A percentile compares a stretch with the other conserved stretches of the same genome.
Evolutionary conservation across 2,113 vertebrate genomes (phyloP).

Genomic region (Climacteris rufus): DNA sequence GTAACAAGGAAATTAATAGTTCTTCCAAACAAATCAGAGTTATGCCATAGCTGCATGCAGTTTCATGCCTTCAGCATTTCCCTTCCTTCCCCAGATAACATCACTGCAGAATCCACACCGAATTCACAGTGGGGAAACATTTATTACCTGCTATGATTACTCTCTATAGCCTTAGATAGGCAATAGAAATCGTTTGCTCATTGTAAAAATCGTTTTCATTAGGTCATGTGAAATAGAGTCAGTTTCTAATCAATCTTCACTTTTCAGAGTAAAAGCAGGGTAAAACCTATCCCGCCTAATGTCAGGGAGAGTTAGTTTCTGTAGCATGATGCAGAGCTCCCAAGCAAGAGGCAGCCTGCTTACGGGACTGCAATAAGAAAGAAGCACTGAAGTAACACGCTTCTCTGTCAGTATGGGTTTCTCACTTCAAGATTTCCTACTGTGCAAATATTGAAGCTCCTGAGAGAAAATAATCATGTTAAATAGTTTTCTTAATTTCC

Average conservation of each 20-base stretch:
- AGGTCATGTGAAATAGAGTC: slow-evolving; percentile 57
- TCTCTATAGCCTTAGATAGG: slow-evolving; percentile 1
- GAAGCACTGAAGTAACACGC: slow-evolving; percentile 26
- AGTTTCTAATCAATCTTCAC: slow-evolving; percentile 74
- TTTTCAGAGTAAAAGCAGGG: slow-evolving; percentile 26
- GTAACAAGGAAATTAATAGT: slow-evolving; percentile 92
- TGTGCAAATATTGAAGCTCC: neutral
- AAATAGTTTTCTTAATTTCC: neutral
- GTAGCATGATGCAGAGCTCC: slow-evolving; percentile 36
- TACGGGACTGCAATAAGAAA: neutral
- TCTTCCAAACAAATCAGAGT: slow-evolving; percentile 90
- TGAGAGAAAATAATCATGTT: neutral
- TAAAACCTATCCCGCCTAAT: slow-evolving; percentile 59
- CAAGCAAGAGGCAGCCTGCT: neutral
- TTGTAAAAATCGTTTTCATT: slow-evolving; percentile 70
- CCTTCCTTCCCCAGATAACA: slow-evolving; percentile 57
- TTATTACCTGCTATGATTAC: slow-evolving; percentile 65
- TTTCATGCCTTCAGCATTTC: slow-evolving; percentile 70
- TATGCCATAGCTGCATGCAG: slow-evolving; percentile 77
- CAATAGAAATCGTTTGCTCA: slow-evolving; percentile 37
- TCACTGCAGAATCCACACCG: slow-evolving; percentile 34
- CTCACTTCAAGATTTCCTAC: neutral
- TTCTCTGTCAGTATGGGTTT: neutral
- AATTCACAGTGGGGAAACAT: slow-evolving; percentile 63
- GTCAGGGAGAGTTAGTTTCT: slow-evolving; percentile 62